A percentile compares a stretch with the other conserved stretches of the same genome.
phyloP scores from a whole-genome alignment of 2,113 vertebrate genomes.

The Castor canadensis region DNA sequence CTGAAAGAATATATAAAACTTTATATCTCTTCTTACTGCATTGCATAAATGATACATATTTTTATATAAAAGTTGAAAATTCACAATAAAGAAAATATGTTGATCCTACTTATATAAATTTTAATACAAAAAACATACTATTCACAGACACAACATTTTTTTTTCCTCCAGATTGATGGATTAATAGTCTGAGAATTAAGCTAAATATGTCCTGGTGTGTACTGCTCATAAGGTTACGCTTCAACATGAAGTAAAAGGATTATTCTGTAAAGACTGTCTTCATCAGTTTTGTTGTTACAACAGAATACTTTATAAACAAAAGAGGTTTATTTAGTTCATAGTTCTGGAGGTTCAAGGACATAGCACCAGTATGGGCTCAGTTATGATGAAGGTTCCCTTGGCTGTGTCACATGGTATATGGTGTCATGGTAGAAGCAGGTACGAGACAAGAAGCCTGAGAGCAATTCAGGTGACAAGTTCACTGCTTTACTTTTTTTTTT shows the following conservation, averaged over 20 bases:
- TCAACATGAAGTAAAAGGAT: background rate
- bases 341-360: background rate
- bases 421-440: background rate
- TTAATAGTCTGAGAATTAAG: background rate
- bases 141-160: background rate
- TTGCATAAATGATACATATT: background rate
- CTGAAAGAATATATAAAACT: background rate
- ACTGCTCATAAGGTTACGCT: background rate
- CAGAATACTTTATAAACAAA: background rate
- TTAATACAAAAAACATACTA: background rate
- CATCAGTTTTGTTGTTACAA: background rate
- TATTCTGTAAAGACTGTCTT: background rate
- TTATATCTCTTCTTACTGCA: background rate
- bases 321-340: background rate
- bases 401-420: background rate
- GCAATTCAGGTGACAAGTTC: background rate
- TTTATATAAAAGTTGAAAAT: conserved; percentile 12
- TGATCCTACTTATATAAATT: conserved; percentile 2
- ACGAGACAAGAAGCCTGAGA: background rate
- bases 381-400: background rate
- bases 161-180: background rate
- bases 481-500: too few relatives aligned
- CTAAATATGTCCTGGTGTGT: background rate
- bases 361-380: background rate
- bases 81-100: background rate